Percentiles rank a stretch among this genome's conserved stretches.
Conservation (phyloP, 2,888 invertebrate genomes). For the Drosophila peninsularis region DNA sequence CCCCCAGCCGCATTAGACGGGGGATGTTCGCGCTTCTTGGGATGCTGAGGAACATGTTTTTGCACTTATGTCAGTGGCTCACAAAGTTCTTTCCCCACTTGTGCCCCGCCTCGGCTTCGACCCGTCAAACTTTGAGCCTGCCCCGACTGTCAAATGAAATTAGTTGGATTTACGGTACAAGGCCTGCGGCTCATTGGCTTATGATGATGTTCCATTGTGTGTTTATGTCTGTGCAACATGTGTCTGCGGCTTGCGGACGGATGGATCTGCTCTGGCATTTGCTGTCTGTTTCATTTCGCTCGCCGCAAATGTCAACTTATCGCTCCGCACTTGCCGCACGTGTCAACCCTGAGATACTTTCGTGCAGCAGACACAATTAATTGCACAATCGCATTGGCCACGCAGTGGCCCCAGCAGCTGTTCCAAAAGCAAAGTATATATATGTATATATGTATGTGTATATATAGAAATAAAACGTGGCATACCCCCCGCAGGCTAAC, state of each 20-base stretch:
- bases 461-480: conserved; percentile 16
- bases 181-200: conserved; percentile 57
- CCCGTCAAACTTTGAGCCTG: conserved; percentile 37
- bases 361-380: conserved; percentile 61
- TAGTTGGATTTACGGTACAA: conserved; percentile 60
- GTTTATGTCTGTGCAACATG: conserved; percentile 24
- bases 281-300: conserved; percentile 31
- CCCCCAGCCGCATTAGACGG: conserved; percentile 26
- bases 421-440: conserved; percentile 22
- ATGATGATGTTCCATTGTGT: conserved; percentile 33
- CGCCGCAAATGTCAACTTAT: conserved; percentile 46
- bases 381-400: conserved; percentile 53
- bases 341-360: conserved; percentile 52
- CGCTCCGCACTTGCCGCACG: conserved; percentile 44
- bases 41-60: conserved; percentile 70
- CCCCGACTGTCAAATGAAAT: conserved; percentile 74
- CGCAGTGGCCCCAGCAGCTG: conserved; percentile 46
- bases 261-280: conserved; percentile 30
- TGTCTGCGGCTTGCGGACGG: conserved; percentile 52
- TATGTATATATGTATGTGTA: too few species aligned
- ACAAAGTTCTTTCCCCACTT: conserved; percentile 2
- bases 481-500: conserved; percentile 47
- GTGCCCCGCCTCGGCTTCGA: background rate
- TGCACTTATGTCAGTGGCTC: conserved; percentile 61
- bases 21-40: conserved; percentile 40